Evolutionary conservation across 2,888 invertebrate genomes (phyloP), one percentile per base, ranked within the genome.

Genomic region (Xylota segnis): DNA sequence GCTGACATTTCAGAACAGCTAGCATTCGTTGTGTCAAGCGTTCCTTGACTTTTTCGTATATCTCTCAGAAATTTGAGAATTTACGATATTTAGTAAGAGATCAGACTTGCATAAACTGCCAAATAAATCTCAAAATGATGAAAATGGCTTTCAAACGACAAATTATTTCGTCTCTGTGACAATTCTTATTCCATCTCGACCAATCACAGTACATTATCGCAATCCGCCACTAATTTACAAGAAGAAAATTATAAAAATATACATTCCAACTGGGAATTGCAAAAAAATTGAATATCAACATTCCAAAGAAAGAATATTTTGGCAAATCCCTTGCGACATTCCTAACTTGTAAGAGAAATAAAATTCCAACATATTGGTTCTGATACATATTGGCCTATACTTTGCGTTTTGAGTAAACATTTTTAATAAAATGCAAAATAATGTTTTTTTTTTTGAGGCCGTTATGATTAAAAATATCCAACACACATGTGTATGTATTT

Each of bases 401-500:
- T 7, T 5, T 61, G 10, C 7, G 29, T 61, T 54, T 23, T 45
- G 32, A 45, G 54, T 56, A 47, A 63, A 23, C 1, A 23, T 56
- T 45, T 56, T 14, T 54, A 61, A 43, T 52, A 52, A 58, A 52
- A 65, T 79, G 74, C 59, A 43, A 66, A 72, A 59, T 63, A 23
- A 18, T 47, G n/a, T n/a, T n/a, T 29, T 23, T 52, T 43, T 47
- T 40, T 59, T 34, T 79, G 66, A 74, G 81, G 81, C 37, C 74
- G 45, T 45, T 74, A 32, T 58, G 18, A 81, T 74, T 74, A 81
- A 75, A 75, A 81, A 81, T 81, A 81, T 34, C 66, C 75, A 23
- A n/a, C 37, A 52, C 29, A 47, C 37, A 29, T 47, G 32, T 58
- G 27, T 45, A n/a, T 29, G n/a, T 72, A 23, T 61, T 61, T 72